phyloP scores from a whole-genome alignment of 2,113 vertebrate genomes.

The Strigops habroptila region DNA sequence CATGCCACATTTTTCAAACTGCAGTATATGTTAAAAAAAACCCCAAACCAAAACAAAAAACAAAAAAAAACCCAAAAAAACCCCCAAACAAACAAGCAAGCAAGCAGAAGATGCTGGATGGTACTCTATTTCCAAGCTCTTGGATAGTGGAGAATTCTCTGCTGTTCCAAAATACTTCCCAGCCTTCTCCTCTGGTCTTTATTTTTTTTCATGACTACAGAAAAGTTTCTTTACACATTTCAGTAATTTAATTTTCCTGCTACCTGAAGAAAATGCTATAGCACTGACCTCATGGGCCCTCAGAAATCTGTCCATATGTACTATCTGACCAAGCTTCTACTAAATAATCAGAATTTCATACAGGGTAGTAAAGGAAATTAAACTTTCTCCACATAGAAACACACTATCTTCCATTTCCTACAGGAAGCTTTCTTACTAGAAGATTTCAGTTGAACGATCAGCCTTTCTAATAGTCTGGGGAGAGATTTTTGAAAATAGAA shows the following conservation, averaged over 20 bases:
- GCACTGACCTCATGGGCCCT: not conserved
- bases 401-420: not conserved
- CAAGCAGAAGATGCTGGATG: fast-evolving
- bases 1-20: not conserved
- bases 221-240: not conserved
- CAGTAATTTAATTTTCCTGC: not conserved
- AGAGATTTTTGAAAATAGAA: not conserved
- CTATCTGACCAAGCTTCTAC: not conserved
- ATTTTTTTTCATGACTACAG: not conserved
- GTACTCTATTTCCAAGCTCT: not conserved
- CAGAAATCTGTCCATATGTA: not conserved
- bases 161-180: not conserved
- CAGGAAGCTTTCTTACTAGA: not conserved
- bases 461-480: not conserved
- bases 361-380: not conserved
- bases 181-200: not conserved
- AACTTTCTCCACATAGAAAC: not conserved
- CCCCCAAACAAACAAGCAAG: not conserved
- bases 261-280: not conserved
- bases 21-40: not conserved
- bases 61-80: too few relatives aligned
- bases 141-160: not conserved
- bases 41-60: not conserved
- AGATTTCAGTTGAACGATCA: not conserved
- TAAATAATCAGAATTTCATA: not conserved